Evolutionary conservation across 1,140 invertebrate genomes (phyloP), one percentile per base, ranked within the genome.

Genomic region (Drosophila athabasca): DNA sequence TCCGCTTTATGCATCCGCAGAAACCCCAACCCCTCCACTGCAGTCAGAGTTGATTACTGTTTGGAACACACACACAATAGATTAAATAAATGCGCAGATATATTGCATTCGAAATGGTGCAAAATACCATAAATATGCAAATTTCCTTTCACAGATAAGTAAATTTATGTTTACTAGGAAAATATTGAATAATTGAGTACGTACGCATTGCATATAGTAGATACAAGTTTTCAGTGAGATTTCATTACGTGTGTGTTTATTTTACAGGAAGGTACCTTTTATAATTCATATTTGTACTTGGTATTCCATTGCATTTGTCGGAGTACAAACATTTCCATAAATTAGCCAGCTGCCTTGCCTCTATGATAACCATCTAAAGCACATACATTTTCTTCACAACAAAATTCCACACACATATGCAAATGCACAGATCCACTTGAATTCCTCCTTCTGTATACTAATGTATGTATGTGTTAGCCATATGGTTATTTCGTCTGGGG

Each of bases 31-130:
- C 29, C 39, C n/a, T 39, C 24, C 43, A 39, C 24, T 55, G 66
- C 66, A 69, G 62, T 69, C 66, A 68, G 66, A 69, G 68, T 58
- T 68, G 64, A 69, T 69, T 69, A 69, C 64, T 69, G 66, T 68
- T 69, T 24, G 35, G 19, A 15, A 54, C 24, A 29, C 29, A 31
- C 7, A 57, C 66, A 69, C 66, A 68, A 69, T 68, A 69, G 64
- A 69, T 69, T 69, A 69, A 69, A 69, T 69, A 43, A 69, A 55
- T 57, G 66, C 64, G 64, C 64, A 57, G 49, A 69, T 50, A 69
- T 67, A 69, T 69, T 69, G 51, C 64, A 57, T 69, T 57, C 52
- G 44, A 69, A 39, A 31, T 69, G 46, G 9, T 35, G 11, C 11
- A 29, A 68, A 69, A 57, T 68, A 43, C 43, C 43, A 65, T 51